Percentiles rank a stretch among this genome's conserved stretches.
These are phyloP conservation scores for Poicephalus gulielmi DNA, from an alignment of 2,113 vertebrate genomes.

Conservation along the genomic window DNA sequence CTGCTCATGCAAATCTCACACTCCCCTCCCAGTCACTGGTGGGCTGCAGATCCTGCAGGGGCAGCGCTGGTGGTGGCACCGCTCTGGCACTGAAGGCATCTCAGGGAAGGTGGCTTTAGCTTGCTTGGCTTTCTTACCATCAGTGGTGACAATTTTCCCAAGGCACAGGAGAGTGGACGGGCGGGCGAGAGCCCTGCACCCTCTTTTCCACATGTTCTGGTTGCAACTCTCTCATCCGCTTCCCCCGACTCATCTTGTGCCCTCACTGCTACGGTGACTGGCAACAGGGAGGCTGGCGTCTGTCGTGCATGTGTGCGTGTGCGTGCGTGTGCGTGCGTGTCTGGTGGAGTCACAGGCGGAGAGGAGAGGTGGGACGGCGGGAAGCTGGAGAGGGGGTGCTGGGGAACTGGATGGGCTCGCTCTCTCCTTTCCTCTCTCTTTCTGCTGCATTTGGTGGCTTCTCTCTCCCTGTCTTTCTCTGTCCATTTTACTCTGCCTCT, in stretches of 20 bases:
- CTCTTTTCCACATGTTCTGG: neutral
- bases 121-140: slow-evolving; percentile 63
- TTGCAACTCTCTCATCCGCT: slow-evolving; percentile 13
- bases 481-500: neutral
- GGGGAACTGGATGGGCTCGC: neutral
- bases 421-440: neutral
- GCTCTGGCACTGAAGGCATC: slow-evolving; percentile 30
- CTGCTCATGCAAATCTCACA: slow-evolving; percentile 10
- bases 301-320: slow-evolving; percentile 7
- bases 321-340: neutral
- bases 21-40: slow-evolving; percentile 19
- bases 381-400: neutral
- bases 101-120: slow-evolving; percentile 50
- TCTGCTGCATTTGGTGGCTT: slow-evolving; percentile 50
- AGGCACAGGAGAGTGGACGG: neutral
- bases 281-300: slow-evolving; percentile 18
- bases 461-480: neutral
- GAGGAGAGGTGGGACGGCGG: slow-evolving; percentile 15
- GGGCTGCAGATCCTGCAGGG: slow-evolving; percentile 37
- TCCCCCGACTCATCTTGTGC: slow-evolving; percentile 10
- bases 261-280: neutral
- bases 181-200: neutral
- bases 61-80: slow-evolving; percentile 45
- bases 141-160: slow-evolving; percentile 23
- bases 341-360: slow-evolving; percentile 41